Percentiles rank a stretch among this genome's conserved stretches.
Conservation (phyloP, 1,140 invertebrate species). For the Hypothenemus hampei region DNA sequence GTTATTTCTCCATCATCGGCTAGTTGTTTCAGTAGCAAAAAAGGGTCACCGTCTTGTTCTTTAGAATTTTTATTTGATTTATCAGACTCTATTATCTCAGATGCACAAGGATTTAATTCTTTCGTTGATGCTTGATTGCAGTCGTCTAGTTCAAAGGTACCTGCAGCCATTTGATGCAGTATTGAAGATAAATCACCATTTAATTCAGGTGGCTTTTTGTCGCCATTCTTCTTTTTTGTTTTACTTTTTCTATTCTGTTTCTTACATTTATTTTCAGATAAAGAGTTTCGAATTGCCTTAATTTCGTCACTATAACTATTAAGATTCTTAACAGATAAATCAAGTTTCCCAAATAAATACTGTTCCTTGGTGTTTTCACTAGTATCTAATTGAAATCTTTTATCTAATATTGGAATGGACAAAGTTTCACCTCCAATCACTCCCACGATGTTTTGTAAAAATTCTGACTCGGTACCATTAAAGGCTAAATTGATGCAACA, state of each 20-base stretch:
- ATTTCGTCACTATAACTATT: slow-evolving; percentile 2
- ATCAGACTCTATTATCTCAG: neutral
- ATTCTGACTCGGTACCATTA: slow-evolving; percentile 53
- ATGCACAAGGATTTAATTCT: neutral
- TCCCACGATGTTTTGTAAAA: slow-evolving; percentile 54
- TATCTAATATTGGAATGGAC: slow-evolving; percentile 43
- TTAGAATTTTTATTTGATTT: neutral
- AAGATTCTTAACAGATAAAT: too few relatives aligned
- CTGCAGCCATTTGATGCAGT: slow-evolving; percentile 8
- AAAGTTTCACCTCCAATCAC: slow-evolving; percentile 49
- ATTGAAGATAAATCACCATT: slow-evolving; percentile 2
- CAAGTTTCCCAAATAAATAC: slow-evolving; percentile 8
- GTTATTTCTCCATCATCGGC: neutral
- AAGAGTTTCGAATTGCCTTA: neutral
- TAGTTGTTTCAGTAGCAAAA: neutral
- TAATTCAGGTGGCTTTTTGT: neutral
- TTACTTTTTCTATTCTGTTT: neutral
- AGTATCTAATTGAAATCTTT: slow-evolving; percentile 8
- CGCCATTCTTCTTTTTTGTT: slow-evolving; percentile 1
- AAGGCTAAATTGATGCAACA: slow-evolving; percentile 63
- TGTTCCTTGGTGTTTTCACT: neutral
- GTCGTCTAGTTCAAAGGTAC: slow-evolving; percentile 14
- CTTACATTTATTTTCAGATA: neutral
- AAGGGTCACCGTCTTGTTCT: neutral
- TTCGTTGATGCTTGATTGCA: neutral